Base-by-base conservation (phyloP, 2,113 vertebrate genomes). In the Calcarius ornatus region DNA sequence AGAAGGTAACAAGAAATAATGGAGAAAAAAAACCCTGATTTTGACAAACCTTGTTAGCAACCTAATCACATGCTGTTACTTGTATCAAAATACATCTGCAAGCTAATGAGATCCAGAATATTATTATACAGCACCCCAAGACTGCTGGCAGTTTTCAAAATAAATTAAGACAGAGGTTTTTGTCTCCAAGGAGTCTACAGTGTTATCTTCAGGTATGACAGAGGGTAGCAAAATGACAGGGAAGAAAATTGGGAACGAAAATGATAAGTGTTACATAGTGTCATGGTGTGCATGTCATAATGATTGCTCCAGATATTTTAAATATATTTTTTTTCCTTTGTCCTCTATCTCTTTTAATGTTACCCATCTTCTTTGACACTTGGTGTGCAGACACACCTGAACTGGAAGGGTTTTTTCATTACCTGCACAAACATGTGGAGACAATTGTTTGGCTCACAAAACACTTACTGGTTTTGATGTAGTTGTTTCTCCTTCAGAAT, bases 11-110 rank as follows among this genome's bases (percentile, higher is more conserved):
- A n/a, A 27, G 33, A 89, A 92, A 71, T 19, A 78, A 63, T 6
- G 18, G 10, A 11, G 2, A 1, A 56, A 25, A 47, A 6, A 0
- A 0, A 0, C 24, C 38, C 47, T n/a, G 25, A n/a, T 79, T 92
- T 82, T 47, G 4, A 72, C 31, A 28, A 33, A 85, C 4, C 25
- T 65, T 50, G 33, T 80, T 72, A 79, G 48, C 18, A 91, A 82
- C 38, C 8, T 23, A 54, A 81, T 82, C 25, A 14, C 45, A 54
- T 42, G 22, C 38, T 89, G 61, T 57, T 78, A 71, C 40, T 81
- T 53, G 21, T 70, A 54, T 87, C 45, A 73, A 91, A 91, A 85
- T 65, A 42, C 10, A 42, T 54, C 87, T 15, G 6, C 59, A 81
- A 85, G 27, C 6, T 91, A 71, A 92, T 79, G 54, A 89, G 37